Conservation (phyloP, 1,140 invertebrate species). For the Eupristina koningsbergeri region DNA sequence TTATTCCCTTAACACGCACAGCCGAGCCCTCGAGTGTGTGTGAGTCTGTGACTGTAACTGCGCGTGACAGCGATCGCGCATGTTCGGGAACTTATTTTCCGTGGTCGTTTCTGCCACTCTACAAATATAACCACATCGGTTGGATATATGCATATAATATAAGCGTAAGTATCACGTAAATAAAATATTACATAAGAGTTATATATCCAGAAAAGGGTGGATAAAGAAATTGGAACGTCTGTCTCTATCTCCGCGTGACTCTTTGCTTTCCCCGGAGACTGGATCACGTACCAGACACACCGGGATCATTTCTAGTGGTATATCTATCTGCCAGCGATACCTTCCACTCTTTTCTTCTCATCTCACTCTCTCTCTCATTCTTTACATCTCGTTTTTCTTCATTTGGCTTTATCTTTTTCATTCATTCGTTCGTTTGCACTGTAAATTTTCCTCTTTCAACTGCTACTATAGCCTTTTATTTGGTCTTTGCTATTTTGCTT, state of each 20-base stretch:
- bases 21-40: too few relatives aligned
- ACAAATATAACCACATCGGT: not conserved
- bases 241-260: not conserved
- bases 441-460: constrained; percentile 9
- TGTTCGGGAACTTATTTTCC: not conserved
- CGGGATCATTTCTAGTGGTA: constrained; percentile 13
- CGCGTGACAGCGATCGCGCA: too few relatives aligned
- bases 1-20: too few relatives aligned
- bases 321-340: not conserved
- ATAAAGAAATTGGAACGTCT: constrained; percentile 36
- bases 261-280: not conserved
- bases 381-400: constrained; percentile 23
- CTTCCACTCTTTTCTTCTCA: not conserved
- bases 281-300: constrained; percentile 32
- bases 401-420: constrained; percentile 8
- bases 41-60: not conserved
- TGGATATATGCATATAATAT: constrained; percentile 16
- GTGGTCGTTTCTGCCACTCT: not conserved
- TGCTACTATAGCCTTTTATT: not conserved
- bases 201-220: not conserved
- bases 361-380: not conserved
- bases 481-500: not conserved
- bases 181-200: constrained; percentile 34
- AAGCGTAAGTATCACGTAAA: constrained; percentile 2
- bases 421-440: not conserved